Conservation (phyloP, 2,113 vertebrate species). For the Loxodonta africana region DNA sequence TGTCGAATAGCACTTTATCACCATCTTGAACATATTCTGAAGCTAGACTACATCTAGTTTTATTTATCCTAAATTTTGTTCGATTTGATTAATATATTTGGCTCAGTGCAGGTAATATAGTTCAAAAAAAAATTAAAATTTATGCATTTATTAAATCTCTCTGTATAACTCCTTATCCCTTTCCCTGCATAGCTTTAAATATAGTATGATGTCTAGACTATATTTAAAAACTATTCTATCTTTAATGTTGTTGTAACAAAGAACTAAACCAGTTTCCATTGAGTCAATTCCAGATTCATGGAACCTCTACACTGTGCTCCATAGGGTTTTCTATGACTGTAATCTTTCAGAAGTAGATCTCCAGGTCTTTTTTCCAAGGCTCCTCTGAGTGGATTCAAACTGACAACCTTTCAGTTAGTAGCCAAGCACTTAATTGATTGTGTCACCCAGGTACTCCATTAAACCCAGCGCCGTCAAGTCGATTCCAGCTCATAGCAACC, state of each 20-base stretch:
- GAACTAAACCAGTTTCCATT: not conserved
- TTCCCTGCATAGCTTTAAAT: not conserved
- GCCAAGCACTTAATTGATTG: no score
- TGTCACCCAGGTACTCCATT: no score
- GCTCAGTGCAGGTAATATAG: not conserved
- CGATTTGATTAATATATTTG: not conserved
- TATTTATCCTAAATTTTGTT: not conserved
- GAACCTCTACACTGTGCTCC: no score
- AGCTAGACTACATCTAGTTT: not conserved
- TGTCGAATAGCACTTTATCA: not conserved
- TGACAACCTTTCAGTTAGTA: no score
- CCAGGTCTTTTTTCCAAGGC: no score
- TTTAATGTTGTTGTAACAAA: not conserved
- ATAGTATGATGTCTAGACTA: not conserved
- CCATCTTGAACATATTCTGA: not conserved
- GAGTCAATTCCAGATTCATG: not conserved
- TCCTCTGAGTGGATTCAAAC: no score
- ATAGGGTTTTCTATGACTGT: no score
- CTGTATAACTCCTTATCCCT: not conserved
- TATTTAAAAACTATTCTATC: not conserved
- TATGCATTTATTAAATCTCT: not conserved
- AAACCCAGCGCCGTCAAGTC: no score
- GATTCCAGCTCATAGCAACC: no score
- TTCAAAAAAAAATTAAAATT: slow-evolving; percentile 47
- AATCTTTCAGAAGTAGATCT: no score